A percentile compares a stretch with the other conserved stretches of the same genome.
Evolutionary conservation across 2,888 invertebrate genomes (phyloP).

Genomic region (Amiota communis): DNA sequence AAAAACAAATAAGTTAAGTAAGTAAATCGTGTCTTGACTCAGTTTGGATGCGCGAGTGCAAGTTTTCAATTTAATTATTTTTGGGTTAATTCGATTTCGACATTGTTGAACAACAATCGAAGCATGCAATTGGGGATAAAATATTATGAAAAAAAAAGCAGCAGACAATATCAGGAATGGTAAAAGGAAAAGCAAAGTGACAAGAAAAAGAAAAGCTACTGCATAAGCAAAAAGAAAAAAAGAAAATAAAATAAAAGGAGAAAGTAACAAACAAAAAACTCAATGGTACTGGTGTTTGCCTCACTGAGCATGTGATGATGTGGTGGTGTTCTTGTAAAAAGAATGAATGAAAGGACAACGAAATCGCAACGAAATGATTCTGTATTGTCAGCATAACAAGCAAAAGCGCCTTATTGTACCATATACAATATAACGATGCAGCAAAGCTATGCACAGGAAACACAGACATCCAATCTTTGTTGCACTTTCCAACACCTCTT

Average conservation of each 20-base stretch:
- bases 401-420: neutral
- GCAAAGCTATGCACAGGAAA: neutral
- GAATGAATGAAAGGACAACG: neutral
- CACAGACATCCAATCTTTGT: too few species aligned
- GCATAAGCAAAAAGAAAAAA: too few species aligned
- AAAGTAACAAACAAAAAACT: too few species aligned
- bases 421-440: constrained; percentile 16
- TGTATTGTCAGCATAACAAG: constrained; percentile 21
- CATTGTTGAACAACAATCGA: neutral
- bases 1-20: neutral
- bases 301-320: neutral
- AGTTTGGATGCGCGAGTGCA: neutral
- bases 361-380: neutral
- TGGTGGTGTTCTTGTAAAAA: neutral
- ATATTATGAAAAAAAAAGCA: neutral
- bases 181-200: neutral
- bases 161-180: neutral
- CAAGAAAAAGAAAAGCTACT: neutral
- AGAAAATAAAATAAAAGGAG: too few species aligned
- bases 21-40: neutral
- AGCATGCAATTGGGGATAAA: neutral
- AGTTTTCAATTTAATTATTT: constrained; percentile 12
- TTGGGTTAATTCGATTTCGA: constrained; percentile 8
- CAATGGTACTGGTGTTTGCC: too few species aligned
- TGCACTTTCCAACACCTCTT: neutral